Evolutionary conservation across 2,113 vertebrate genomes (phyloP), one percentile per base, ranked within the genome.

Genomic region (Zosterops borbonicus): DNA sequence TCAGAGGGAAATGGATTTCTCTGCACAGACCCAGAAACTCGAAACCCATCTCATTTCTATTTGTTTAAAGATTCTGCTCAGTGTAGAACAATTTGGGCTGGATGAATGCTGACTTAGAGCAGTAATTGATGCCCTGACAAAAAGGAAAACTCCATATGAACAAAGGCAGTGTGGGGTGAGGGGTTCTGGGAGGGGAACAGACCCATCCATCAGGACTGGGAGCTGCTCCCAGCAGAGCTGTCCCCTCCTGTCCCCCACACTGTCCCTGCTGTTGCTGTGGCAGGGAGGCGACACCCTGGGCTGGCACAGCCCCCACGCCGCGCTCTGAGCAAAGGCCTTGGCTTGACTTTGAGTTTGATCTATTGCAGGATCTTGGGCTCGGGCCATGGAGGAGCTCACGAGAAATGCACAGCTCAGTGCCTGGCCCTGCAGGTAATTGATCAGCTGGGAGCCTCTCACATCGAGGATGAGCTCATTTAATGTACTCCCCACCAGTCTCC

Each of bases 21-120:
- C 84, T 73, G 74, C 58, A 39, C 70, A 73, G 82, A 79, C 58
- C 67, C 60, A 24, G 58, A 52, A 95, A 78, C 81, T 47, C 5
- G 24, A 76, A 81, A 65, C 70, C 56, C 78, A 76, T 85, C 60
- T n/a, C 39, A 42, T 60, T 85, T 69, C 62, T 73, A 7, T 91
- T 92, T 92, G 87, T 67, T 75, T 75, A 76, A 93, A 60, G 78
- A 21, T 64, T 76, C 78, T 85, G 41, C 46, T 79, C 65, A n/a
- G 31, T 2, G 22, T 14, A 19, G 62, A 79, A 24, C 73, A 47
- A 15, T 71, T 75, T 42, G 78, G 77, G 59, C 56, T 56, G 82
- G 44, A 19, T 52, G 70, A 59, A 50, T 6, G 69, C 69, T 53
- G 92, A 14, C 56, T 82, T n/a, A 10, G 8, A 42, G 92, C 71